A percentile compares a stretch with the other conserved stretches of the same genome.
Conservation (phyloP, 2,797 vertebrate species). For the Hypotaenidia okinawae region DNA sequence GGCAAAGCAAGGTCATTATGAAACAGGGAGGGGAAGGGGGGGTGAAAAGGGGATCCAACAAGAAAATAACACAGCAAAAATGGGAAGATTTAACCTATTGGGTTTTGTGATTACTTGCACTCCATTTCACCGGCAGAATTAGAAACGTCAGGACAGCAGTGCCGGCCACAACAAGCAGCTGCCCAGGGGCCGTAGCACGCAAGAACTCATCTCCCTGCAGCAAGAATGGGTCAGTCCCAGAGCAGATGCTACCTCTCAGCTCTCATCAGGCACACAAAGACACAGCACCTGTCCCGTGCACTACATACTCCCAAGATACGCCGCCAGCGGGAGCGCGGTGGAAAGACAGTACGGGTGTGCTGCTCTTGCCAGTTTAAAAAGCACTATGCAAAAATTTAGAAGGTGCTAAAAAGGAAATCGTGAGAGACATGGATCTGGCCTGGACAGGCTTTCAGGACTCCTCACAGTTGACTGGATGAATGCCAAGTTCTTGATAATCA, state of each 20-base stretch:
- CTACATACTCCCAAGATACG: not conserved
- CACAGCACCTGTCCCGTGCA: not conserved
- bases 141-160: constrained; percentile 47
- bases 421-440: not conserved
- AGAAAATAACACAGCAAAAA: not conserved
- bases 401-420: not conserved
- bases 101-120: constrained; percentile 67
- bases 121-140: constrained; percentile 76
- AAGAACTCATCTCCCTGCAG: not conserved
- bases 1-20: not conserved
- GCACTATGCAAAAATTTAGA: not conserved
- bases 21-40: not conserved
- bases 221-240: not conserved
- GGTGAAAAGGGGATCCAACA: not conserved
- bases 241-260: constrained; percentile 63
- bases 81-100: constrained; percentile 51
- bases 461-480: not conserved
- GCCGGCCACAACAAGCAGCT: constrained; percentile 47
- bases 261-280: not conserved
- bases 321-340: rapidly evolving
- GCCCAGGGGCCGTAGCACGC: not conserved
- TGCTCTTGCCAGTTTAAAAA: not conserved
- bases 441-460: not conserved
- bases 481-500: not conserved
- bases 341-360: not conserved